Evolutionary conservation across 1,140 invertebrate genomes (phyloP).

Genomic region (Zaprionus taronus): DNA sequence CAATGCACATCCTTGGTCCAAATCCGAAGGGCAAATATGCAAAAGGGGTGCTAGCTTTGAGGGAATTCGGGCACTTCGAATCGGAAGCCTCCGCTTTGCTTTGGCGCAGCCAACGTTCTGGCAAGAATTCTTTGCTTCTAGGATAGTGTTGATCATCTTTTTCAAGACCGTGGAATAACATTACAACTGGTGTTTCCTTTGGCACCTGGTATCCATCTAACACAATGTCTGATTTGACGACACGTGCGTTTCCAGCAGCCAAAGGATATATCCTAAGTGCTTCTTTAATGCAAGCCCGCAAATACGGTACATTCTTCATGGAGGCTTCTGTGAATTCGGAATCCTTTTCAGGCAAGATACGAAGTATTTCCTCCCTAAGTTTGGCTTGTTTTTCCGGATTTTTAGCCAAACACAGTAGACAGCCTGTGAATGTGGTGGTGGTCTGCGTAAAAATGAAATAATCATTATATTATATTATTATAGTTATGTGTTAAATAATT

Average conservation of each 20-base stretch:
- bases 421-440: slow-evolving; percentile 44
- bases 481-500: not conserved
- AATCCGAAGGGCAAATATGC: slow-evolving; percentile 87
- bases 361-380: slow-evolving; percentile 89
- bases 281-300: slow-evolving; percentile 89
- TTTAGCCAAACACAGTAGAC: slow-evolving; percentile 86
- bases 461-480: too few relatives aligned
- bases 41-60: slow-evolving; percentile 85
- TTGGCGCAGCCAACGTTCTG: slow-evolving; percentile 86
- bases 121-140: slow-evolving; percentile 85
- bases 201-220: slow-evolving; percentile 87
- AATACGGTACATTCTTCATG: slow-evolving; percentile 86
- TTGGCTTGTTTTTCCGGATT: slow-evolving; percentile 90
- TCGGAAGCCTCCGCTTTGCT: slow-evolving; percentile 30
- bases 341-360: slow-evolving; percentile 85
- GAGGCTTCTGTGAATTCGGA: slow-evolving; percentile 85
- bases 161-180: slow-evolving; percentile 76
- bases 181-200: slow-evolving; percentile 84
- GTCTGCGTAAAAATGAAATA: slow-evolving; percentile 40
- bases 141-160: slow-evolving; percentile 85
- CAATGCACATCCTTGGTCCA: slow-evolving; percentile 86
- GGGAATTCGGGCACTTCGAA: slow-evolving; percentile 62
- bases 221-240: slow-evolving; percentile 85
- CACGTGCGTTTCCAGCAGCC: slow-evolving; percentile 84
- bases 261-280: slow-evolving; percentile 86